Conservation (phyloP, 2,888 invertebrate genomes). For the Torymus tubicola region DNA sequence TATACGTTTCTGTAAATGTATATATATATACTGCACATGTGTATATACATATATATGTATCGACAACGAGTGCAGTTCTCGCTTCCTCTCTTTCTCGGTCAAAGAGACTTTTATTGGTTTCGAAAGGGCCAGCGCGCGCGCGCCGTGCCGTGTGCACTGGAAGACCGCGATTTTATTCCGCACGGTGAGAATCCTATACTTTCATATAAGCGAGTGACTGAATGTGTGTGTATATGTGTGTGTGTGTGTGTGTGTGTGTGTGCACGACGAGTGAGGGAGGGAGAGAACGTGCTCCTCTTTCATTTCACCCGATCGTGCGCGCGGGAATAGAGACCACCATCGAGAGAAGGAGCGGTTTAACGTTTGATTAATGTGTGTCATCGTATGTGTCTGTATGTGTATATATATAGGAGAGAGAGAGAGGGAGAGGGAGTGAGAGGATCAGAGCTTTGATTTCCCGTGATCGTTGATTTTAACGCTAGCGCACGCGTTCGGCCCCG, state of each 20-base stretch:
- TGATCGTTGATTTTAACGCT: not conserved
- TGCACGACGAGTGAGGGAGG: not conserved
- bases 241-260: no score
- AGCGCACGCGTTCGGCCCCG: not conserved
- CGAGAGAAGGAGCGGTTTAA: constrained; percentile 7
- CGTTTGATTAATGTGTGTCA: constrained; percentile 39
- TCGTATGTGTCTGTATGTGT: not conserved
- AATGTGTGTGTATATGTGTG: not conserved
- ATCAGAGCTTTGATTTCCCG: constrained; percentile 8
- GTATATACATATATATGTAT: constrained; percentile 12
- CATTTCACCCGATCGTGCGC: not conserved
- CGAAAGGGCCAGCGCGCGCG: not conserved
- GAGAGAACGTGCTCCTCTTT: not conserved
- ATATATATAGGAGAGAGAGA: not conserved
- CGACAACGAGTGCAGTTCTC: constrained; percentile 15
- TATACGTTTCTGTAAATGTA: not conserved
- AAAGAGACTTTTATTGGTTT: constrained; percentile 47
- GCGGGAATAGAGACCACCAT: not conserved
- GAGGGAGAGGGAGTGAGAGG: not conserved
- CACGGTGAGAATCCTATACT: no score
- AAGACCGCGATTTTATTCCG: no score
- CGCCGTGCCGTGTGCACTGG: no score
- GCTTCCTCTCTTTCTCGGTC: not conserved
- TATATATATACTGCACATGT: not conserved
- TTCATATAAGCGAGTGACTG: no score